Conservation (phyloP, 2,888 invertebrate genomes). For the Tetropium fuscum region DNA sequence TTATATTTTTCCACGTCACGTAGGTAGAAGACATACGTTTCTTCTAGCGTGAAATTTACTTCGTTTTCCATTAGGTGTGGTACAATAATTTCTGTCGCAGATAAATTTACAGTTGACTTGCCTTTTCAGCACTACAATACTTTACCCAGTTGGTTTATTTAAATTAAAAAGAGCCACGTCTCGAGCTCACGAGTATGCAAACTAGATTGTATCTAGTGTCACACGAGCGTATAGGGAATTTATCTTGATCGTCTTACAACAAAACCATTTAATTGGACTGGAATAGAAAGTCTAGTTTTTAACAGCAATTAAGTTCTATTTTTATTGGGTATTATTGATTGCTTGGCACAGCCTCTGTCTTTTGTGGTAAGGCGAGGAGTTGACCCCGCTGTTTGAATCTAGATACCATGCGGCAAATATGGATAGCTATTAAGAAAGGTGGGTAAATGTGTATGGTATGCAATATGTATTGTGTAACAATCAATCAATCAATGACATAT, state of each 20-base stretch:
- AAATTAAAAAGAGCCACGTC: conserved; percentile 27
- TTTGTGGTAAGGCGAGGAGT: neutral
- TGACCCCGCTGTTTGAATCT: neutral
- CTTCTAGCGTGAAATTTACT: neutral
- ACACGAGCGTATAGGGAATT: conserved; percentile 20
- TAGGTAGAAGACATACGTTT: neutral
- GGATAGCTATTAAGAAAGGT: no score
- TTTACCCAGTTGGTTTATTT: conserved; percentile 26
- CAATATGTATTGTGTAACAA: no score
- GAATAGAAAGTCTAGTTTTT: conserved; percentile 8
- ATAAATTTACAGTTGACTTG: conserved; percentile 18
- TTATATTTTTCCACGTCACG: neutral
- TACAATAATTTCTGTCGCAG: conserved; percentile 10
- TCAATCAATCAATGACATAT: no score
- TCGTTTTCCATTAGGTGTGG: conserved; percentile 7
- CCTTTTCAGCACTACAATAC: conserved; percentile 9
- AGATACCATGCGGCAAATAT: no score
- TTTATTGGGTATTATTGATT: conserved; percentile 11
- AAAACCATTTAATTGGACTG: conserved; percentile 21
- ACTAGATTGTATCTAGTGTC: conserved; percentile 31
- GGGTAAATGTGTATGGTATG: no score
- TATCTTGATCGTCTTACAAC: conserved; percentile 24
- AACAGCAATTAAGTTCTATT: neutral
- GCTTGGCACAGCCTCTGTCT: conserved; percentile 3
- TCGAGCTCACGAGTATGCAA: conserved; percentile 34